These are phyloP conservation scores for Melopsittacus undulatus DNA, from an alignment of 2,797 vertebrate genomes.

Conservation along the genomic window DNA sequence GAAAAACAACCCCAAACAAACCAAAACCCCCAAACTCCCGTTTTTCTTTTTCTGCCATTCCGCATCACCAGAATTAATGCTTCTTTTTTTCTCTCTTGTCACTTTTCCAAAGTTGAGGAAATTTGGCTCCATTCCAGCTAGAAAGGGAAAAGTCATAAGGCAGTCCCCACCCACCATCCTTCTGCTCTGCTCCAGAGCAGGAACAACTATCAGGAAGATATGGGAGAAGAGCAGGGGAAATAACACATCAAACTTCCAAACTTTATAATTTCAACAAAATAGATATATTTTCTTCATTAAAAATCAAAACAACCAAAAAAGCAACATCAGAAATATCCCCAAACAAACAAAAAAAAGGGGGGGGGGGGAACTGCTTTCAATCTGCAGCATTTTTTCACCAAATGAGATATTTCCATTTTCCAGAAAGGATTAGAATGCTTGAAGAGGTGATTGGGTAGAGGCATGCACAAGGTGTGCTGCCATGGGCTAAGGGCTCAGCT, in stretches of 20 bases:
- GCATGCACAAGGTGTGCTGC: background rate
- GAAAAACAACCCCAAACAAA: background rate
- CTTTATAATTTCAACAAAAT: conserved; percentile 12
- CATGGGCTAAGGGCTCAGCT: background rate
- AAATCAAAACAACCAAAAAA: background rate
- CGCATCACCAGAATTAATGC: conserved; percentile 29
- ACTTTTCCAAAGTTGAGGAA: conserved; percentile 60
- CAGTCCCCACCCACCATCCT: conserved; percentile 59
- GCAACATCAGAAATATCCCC: background rate
- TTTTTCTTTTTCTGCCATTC: conserved; percentile 26
- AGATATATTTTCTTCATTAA: background rate
- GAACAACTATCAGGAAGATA: conserved; percentile 20
- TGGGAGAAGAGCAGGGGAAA: conserved; percentile 15
- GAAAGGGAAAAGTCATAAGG: conserved; percentile 64
- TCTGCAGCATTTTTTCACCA: background rate
- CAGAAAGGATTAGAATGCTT: background rate
- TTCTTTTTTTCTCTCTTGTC: conserved; percentile 25
- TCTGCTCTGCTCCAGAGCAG: conserved; percentile 24
- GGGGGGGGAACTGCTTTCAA: background rate
- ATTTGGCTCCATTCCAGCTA: conserved; percentile 23
- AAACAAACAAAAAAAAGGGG: background rate
- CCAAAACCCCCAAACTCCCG: background rate
- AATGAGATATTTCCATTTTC: background rate
- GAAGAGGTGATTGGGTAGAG: background rate
- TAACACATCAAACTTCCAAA: conserved; percentile 41